Evolutionary conservation across 2,888 invertebrate species (phyloP), one percentile per base, ranked within the genome.

Genomic region (Pilophorus perplexus): DNA sequence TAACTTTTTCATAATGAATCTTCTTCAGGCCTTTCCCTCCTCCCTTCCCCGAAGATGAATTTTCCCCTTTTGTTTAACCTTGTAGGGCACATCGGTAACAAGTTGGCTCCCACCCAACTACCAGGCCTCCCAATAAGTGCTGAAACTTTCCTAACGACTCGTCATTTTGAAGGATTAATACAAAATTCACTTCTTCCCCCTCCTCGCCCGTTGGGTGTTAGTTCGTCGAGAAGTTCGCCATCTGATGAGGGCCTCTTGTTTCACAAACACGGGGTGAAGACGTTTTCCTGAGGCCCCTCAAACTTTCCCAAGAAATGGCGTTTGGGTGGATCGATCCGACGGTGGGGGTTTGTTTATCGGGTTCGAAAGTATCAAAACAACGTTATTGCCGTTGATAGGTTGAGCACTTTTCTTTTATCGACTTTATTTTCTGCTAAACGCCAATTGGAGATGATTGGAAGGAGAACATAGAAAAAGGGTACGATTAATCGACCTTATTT

Each of bases 1-100:
- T 55, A 55, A 55, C 55, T 55, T 55, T 55, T 55, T 55, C 55
- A 55, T 55, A 55, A 55, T 55, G 55, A 55, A 42, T 42, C 42
- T 42, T 42, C 42, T 42, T 42, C n/a, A 10, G 42, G 42, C 33
- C 33, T 33, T 33, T 28, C 5, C 46, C 23, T 46, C 2, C 23
- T 23, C 22, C 12, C 46, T 14, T 22, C n/a, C 18, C 23, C 37
- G 20, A 10, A 38, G 55, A 55, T 55, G 55, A 55, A 38, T 55
- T 12, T 33, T 12, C 33, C 33, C 42, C 42, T 6, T 55, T 55
- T 38, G 5, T 54, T 54, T 37, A 54, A 54, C 33, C 18, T 28
- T 20, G 54, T 33, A 33, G 37, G 3, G 6, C 6, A 14, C 42
- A 54, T 28, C 37, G 54, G 16, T 37, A 33, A 54, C 54, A 37